These are phyloP conservation scores for Patella depressa DNA, from an alignment of 2,888 invertebrate genomes.

Conservation along the genomic window DNA sequence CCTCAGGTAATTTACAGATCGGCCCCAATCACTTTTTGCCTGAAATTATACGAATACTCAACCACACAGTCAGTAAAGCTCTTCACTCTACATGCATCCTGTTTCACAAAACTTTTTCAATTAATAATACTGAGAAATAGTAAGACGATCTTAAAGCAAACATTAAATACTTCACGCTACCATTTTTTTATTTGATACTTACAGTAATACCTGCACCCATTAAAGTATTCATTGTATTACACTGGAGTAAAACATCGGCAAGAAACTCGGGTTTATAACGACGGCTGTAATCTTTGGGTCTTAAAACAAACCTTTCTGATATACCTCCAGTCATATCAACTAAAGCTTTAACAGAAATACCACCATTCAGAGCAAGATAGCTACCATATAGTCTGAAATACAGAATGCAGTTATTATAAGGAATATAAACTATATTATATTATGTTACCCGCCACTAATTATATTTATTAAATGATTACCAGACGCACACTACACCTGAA, in stretches of 20 bases:
- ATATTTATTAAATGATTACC: too few relatives aligned
- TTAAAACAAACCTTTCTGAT: constrained; percentile 46
- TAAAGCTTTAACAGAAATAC: constrained; percentile 48
- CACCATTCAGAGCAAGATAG: constrained; percentile 51
- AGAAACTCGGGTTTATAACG: constrained; percentile 30
- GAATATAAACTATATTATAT: too few relatives aligned
- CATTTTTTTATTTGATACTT: constrained; percentile 13
- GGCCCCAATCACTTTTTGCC: neutral
- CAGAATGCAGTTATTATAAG: neutral
- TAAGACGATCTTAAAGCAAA: too few relatives aligned
- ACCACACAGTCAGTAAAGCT: neutral
- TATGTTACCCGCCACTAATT: too few relatives aligned
- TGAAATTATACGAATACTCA: constrained; percentile 6
- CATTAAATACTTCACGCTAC: too few relatives aligned
- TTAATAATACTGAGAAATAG: too few relatives aligned
- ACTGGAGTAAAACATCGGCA: constrained; percentile 11
- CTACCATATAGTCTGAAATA: constrained; percentile 46
- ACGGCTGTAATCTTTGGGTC: constrained; percentile 19
- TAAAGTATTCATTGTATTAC: constrained; percentile 45
- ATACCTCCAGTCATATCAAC: constrained; percentile 61
- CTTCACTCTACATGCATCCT: neutral
- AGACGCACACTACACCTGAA: too few relatives aligned
- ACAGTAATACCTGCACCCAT: constrained; percentile 51
- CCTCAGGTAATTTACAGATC: constrained; percentile 81
- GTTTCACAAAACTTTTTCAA: neutral